Conservation (phyloP, 1,140 invertebrate species). For the Archegozetes longisetosus region DNA sequence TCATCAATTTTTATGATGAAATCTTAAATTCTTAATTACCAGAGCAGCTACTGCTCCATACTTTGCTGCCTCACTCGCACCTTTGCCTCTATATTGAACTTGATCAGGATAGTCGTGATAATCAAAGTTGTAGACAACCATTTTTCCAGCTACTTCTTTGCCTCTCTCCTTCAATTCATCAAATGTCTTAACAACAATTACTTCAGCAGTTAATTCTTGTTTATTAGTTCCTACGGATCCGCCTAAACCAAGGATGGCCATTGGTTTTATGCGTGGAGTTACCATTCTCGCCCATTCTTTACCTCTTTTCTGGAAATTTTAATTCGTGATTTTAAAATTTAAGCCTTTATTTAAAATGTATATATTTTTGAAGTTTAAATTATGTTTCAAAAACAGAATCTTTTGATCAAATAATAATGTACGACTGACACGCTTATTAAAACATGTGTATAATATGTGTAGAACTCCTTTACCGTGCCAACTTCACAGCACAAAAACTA, state of each 20-base stretch:
- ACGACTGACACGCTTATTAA: too few relatives aligned
- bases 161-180: slow-evolving; percentile 37
- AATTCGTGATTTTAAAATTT: too few relatives aligned
- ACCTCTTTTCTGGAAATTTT: slow-evolving; percentile 31
- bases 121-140: slow-evolving; percentile 52
- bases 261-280: slow-evolving; percentile 37
- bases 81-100: slow-evolving; percentile 38
- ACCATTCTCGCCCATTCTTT: slow-evolving; percentile 43
- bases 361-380: too few relatives aligned
- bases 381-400: too few relatives aligned
- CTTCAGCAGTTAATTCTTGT: slow-evolving; percentile 48
- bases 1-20: too few relatives aligned
- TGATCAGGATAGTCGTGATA: slow-evolving; percentile 44
- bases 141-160: slow-evolving; percentile 40
- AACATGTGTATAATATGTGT: too few relatives aligned
- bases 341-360: too few relatives aligned
- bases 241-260: slow-evolving; percentile 46
- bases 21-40: slow-evolving; percentile 53
- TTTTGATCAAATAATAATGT: too few relatives aligned
- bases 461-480: too few relatives aligned
- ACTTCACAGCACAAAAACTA: too few relatives aligned
- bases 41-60: slow-evolving; percentile 57
- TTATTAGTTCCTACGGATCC: slow-evolving; percentile 43
- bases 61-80: slow-evolving; percentile 39
- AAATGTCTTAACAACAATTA: slow-evolving; percentile 49